Conservation (phyloP, 2,113 vertebrate genomes). For the Brevimyrus niger region DNA sequence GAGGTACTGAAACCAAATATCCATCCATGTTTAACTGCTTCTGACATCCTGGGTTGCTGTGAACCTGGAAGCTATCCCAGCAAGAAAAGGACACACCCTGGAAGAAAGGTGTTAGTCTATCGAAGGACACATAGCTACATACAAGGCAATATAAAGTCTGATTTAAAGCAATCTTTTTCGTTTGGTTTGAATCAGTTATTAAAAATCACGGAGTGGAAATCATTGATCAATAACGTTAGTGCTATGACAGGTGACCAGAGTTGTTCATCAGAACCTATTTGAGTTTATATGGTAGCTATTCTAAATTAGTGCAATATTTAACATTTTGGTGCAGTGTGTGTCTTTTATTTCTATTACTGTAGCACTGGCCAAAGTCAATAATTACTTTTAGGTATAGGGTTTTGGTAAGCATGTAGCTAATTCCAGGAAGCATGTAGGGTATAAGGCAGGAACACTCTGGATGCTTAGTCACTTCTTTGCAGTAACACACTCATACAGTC, state of each 20-base stretch:
- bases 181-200: background rate
- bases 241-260: background rate
- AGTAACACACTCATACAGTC: background rate
- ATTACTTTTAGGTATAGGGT: background rate
- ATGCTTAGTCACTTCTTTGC: background rate
- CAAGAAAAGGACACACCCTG: background rate
- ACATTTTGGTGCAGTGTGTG: background rate
- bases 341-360: background rate
- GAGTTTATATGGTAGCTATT: background rate
- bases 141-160: background rate
- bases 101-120: background rate
- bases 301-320: background rate
- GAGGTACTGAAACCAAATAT: background rate
- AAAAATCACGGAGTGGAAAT: background rate
- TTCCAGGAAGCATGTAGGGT: background rate
- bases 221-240: background rate
- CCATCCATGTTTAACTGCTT: background rate
- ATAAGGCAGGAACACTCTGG: background rate
- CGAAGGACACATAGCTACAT: background rate
- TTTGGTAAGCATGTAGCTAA: background rate
- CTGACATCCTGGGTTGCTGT: background rate
- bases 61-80: background rate
- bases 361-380: background rate
- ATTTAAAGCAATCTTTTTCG: background rate
- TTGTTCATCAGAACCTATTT: background rate